A percentile compares a stretch with the other conserved stretches of the same genome.
phyloP scores from a whole-genome alignment of 2,888 invertebrate species.

The Creontiades dilutus region DNA sequence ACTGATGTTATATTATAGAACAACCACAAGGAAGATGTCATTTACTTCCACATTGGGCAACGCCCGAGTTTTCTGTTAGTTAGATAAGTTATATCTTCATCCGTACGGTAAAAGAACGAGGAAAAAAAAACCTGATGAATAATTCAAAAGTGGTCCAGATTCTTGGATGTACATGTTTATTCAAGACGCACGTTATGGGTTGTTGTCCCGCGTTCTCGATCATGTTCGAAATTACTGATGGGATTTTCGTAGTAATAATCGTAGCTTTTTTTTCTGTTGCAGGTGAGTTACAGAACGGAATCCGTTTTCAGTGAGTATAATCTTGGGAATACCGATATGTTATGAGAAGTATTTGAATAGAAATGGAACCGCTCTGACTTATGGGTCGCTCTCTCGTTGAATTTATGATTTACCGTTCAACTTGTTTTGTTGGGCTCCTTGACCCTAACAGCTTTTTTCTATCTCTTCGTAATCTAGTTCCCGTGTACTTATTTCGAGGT shows the following conservation, averaged over 20 bases:
- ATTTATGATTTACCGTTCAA: neutral
- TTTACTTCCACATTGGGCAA: too few species aligned
- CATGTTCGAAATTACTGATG: conserved; percentile 19
- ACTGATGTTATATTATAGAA: too few species aligned
- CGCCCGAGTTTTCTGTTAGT: too few species aligned
- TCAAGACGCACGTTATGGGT: neutral
- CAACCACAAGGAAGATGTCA: too few species aligned
- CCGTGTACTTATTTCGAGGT: neutral
- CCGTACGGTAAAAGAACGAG: too few species aligned
- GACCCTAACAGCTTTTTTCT: neutral
- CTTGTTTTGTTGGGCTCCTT: neutral
- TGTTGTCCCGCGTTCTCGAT: conserved; percentile 5
- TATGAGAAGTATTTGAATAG: neutral
- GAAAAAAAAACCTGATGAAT: neutral
- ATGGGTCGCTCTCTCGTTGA: neutral
- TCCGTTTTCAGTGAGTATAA: neutral
- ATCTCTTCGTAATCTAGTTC: neutral
- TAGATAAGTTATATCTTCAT: too few species aligned
- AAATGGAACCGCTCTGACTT: neutral
- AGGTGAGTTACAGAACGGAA: conserved; percentile 31
- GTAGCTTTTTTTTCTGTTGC: conserved; percentile 18
- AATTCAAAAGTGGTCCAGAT: neutral
- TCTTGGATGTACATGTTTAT: conserved; percentile 8
- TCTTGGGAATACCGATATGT: neutral
- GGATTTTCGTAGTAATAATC: neutral